phyloP scores from a whole-genome alignment of 1,140 invertebrate species.

The Brachionus sp. region DNA sequence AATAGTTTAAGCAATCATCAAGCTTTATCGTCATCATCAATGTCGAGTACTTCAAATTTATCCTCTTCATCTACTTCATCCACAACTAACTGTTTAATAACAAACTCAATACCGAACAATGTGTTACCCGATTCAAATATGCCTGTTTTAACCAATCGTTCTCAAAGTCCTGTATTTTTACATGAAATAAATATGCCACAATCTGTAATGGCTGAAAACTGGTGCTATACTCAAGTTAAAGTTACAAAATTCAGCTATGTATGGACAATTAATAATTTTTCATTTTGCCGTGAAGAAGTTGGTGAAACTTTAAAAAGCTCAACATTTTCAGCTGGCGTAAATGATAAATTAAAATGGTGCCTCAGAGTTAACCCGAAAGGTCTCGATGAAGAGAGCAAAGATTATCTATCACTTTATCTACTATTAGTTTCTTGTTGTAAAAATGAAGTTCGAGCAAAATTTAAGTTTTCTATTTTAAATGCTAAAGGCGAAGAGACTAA shows the following conservation, averaged over 20 bases:
- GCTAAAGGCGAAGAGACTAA: conserved; percentile 99
- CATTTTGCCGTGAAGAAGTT: conserved; percentile 92
- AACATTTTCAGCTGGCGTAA: conserved; percentile 95
- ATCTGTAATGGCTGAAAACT: conserved; percentile 58
- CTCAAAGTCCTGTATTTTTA: not conserved
- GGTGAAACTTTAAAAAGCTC: conserved; percentile 98
- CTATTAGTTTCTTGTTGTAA: conserved; percentile 92
- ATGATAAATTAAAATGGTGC: conserved; percentile 99
- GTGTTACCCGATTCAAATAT: conserved; percentile 36
- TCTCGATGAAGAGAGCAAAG: conserved; percentile 98
- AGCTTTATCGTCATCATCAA: not conserved
- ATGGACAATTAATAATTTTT: conserved; percentile 99
- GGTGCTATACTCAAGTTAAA: conserved; percentile 61
- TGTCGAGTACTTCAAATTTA: not conserved
- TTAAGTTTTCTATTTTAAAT: conserved; percentile 99
- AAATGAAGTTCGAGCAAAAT: conserved; percentile 97
- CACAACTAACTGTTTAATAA: not conserved
- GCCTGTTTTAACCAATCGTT: not conserved
- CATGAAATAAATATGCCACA: conserved; percentile 38
- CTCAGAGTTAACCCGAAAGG: conserved; percentile 95
- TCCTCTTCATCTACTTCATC: conserved; percentile 9
- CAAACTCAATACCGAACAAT: not conserved
- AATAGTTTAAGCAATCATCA: not conserved
- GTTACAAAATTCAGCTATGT: conserved; percentile 49
- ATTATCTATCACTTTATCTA: conserved; percentile 96